phyloP scores from a whole-genome alignment of 2,888 invertebrate genomes.

The Ariolimax columbianus region DNA sequence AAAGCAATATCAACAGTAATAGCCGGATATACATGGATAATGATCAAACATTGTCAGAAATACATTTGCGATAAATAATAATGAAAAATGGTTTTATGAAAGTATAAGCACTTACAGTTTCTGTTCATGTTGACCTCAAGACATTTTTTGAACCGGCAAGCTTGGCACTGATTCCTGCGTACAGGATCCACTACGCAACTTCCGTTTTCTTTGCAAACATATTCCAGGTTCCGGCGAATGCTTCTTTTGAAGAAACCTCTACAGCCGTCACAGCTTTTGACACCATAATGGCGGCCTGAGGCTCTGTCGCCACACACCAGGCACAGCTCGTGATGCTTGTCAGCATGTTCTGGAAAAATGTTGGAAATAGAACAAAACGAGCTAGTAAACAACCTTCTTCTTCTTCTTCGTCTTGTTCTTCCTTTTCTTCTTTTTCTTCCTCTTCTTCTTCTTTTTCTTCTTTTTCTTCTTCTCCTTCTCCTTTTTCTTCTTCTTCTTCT shows the following conservation, averaged over 20 bases:
- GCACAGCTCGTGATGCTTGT: conserved; percentile 80
- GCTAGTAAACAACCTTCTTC: too few species aligned
- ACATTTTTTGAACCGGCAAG: conserved; percentile 94
- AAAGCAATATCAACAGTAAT: too few species aligned
- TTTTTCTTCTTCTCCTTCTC: too few species aligned
- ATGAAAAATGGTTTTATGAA: too few species aligned
- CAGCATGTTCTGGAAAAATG: conserved; percentile 36
- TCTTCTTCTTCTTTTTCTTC: too few species aligned
- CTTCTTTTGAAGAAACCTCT: conserved; percentile 96
- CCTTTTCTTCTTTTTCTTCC: too few species aligned
- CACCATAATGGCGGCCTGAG: conserved; percentile 80
- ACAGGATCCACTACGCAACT: conserved; percentile 94
- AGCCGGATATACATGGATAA: too few species aligned
- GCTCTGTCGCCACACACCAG: conserved; percentile 80
- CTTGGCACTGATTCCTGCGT: conserved; percentile 94
- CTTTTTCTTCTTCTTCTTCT: too few species aligned
- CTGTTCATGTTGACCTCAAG: conserved; percentile 94
- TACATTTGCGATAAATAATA: too few species aligned
- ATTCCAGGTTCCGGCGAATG: conserved; percentile 88
- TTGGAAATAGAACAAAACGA: too few species aligned
- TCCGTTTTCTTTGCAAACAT: conserved; percentile 93
- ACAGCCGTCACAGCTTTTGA: conserved; percentile 81
- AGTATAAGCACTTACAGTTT: conserved; percentile 85
- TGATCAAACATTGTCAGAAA: too few species aligned
- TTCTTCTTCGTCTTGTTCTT: too few species aligned